Evolutionary conservation across 2,113 vertebrate species (phyloP), one percentile per base, ranked within the genome.

Genomic region (Macrotis lagotis): DNA sequence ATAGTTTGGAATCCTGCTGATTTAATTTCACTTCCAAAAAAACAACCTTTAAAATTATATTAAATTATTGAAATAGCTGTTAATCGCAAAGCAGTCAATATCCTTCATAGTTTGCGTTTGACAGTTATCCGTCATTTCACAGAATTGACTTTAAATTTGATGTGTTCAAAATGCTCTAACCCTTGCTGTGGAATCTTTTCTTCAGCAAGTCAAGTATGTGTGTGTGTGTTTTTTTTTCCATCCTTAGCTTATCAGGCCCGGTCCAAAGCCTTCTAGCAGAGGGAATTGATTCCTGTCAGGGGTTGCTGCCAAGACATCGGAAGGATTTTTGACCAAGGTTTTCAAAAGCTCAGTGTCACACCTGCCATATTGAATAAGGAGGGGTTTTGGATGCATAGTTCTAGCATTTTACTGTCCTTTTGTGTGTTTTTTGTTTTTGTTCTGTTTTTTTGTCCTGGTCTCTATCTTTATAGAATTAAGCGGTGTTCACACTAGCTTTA

Each of bases 321-420:
- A 99, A 99, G 99, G 99, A 99, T 99, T 99, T 99, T 99, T 99
- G 99, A 99, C 99, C 99, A 99, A 99, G 99, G 99, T 99, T 99
- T 99, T 99, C 98, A 98, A 98, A 99, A 99, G 99, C 99, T 99
- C 99, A 98, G 98, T 99, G 99, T 99, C 99, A 99, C 99, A 99
- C 99, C 99, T 99, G 99, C 99, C 99, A 98, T 99, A 96, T 98
- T 98, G 98, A 97, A 98, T 97, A 98, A 98, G 98, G 98, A 98
- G 98, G 98, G 98, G 98, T 97, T 98, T 98, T 98, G 98, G 98
- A 99, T 98, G 97, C 98, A 98, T 98, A 98, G 98, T 98, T 96
- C 98, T 98, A 96, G 97, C 98, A 96, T 98, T 66, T 98, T 98
- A 7, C 96, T 98, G 98, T 98, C 98, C 92, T 95, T 97, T 98